Evolutionary conservation across 2,888 invertebrate genomes (phyloP).

Genomic region (Hypolimnas misippus): DNA sequence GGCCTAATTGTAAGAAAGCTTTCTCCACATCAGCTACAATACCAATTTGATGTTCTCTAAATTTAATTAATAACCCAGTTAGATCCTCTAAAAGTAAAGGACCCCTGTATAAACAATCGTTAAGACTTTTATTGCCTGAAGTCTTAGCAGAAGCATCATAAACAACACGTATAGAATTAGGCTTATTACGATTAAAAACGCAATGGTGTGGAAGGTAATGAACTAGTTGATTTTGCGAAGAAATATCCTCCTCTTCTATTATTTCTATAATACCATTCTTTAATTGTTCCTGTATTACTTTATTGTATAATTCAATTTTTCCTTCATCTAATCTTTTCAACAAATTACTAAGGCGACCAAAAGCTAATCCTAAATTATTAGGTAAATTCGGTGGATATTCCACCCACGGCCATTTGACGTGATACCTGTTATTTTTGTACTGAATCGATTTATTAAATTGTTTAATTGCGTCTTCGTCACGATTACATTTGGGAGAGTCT

Average conservation of each 20-base stretch:
- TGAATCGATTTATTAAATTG: constrained; percentile 20
- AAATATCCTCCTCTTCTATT: background rate
- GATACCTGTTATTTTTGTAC: constrained; percentile 31
- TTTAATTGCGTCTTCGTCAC: constrained; percentile 22
- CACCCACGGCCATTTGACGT: constrained; percentile 41
- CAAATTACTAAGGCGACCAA: constrained; percentile 31
- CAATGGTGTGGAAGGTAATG: constrained; percentile 18
- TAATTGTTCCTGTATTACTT: constrained; percentile 25
- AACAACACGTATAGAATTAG: constrained; percentile 37
- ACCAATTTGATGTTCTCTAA: constrained; percentile 40
- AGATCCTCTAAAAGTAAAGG: constrained; percentile 46
- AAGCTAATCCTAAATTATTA: constrained; percentile 36
- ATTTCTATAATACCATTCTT: constrained; percentile 27
- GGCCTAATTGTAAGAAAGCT: constrained; percentile 45
- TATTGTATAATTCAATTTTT: constrained; percentile 13
- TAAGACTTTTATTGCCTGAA: constrained; percentile 40
- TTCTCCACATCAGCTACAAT: constrained; percentile 47
- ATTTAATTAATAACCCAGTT: constrained; percentile 42
- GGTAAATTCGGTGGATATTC: constrained; percentile 36
- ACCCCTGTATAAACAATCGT: constrained; percentile 45
- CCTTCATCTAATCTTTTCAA: constrained; percentile 22
- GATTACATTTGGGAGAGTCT: constrained; percentile 36
- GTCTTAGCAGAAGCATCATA: constrained; percentile 43
- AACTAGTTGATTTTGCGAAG: constrained; percentile 19
- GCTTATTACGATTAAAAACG: constrained; percentile 12